phyloP scores from a whole-genome alignment of 2,797 vertebrate genomes.

The Iguana delicatissima region DNA sequence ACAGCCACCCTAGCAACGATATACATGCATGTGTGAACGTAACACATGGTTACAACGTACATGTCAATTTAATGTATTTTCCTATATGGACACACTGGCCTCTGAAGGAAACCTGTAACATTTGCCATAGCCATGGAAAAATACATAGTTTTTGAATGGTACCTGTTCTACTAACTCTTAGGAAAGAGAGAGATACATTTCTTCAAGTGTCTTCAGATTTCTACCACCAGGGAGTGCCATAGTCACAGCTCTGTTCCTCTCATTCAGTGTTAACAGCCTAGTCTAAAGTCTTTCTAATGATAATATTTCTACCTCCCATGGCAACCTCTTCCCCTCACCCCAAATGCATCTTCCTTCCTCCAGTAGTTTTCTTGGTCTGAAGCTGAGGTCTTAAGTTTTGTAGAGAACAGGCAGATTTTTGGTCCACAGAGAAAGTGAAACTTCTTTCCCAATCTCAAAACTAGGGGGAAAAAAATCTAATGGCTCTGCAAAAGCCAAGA shows the following conservation, averaged over 20 bases:
- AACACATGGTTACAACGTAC: background rate
- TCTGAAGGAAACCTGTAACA: background rate
- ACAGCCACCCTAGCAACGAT: background rate
- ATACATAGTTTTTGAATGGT: constrained; percentile 41
- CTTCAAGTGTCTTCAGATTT: constrained; percentile 10
- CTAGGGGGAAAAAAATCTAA: background rate
- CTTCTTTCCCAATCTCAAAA: accelerated
- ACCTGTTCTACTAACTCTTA: constrained; percentile 47
- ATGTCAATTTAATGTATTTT: background rate
- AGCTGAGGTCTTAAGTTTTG: background rate
- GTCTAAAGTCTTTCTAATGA: constrained; percentile 52
- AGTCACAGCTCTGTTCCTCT: constrained; percentile 53
- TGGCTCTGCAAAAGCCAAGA: background rate
- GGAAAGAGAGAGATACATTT: constrained; percentile 40
- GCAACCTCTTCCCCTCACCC: background rate
- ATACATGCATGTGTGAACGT: background rate
- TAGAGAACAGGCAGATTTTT: background rate
- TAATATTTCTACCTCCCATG: constrained; percentile 42
- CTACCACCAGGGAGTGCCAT: constrained; percentile 78
- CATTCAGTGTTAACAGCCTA: constrained; percentile 6
- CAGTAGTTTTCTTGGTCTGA: constrained; percentile 29
- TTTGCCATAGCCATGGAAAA: background rate
- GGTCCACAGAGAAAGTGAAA: background rate
- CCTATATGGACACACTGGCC: background rate
- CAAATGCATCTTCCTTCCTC: background rate